Conservation (phyloP, 2,113 vertebrate genomes). For the Ascaphus truei region DNA sequence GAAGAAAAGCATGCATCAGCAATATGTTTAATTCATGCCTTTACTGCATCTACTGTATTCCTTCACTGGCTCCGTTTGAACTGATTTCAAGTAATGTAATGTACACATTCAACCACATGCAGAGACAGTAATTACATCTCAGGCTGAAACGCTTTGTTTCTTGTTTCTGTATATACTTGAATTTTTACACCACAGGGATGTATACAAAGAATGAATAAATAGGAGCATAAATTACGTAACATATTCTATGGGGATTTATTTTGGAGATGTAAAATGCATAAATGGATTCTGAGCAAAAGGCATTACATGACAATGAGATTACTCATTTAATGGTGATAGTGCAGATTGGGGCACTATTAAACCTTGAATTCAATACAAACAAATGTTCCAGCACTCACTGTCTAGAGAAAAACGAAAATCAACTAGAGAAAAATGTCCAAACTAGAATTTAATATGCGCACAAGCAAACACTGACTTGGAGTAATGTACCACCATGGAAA, state of each 20-base stretch:
- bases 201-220: background rate
- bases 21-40: background rate
- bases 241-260: background rate
- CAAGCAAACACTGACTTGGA: too few species aligned
- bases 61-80: background rate
- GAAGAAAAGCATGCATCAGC: background rate
- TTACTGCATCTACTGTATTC: background rate
- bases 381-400: too few species aligned
- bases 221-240: background rate
- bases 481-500: too few species aligned
- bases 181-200: background rate
- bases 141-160: background rate
- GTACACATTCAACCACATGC: background rate
- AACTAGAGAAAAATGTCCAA: too few species aligned
- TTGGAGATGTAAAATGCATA: background rate
- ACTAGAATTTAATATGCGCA: too few species aligned
- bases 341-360: too few species aligned
- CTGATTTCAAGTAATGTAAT: constrained; percentile 1
- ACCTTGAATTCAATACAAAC: too few species aligned
- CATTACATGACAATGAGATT: background rate
- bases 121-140: background rate
- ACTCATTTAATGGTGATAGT: too few species aligned
- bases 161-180: background rate
- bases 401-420: too few species aligned
- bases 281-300: background rate